Evolutionary conservation across 2,113 vertebrate species (phyloP).

Genomic region (Sinocyclocheilus grahami): DNA sequence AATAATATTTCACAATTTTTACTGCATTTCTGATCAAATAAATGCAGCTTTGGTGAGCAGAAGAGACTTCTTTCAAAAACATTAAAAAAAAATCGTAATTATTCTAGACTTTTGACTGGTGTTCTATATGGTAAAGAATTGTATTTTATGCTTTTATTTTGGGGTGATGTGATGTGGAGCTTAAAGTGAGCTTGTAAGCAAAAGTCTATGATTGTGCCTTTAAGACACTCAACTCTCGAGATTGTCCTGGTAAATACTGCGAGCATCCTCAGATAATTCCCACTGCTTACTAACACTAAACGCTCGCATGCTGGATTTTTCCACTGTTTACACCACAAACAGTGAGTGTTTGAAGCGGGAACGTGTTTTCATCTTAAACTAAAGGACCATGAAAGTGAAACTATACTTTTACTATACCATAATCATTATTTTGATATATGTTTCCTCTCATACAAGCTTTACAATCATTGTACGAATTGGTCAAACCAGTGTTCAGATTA

Average conservation of each 20-base stretch:
- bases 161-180: no score
- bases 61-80: no score
- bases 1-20: no score
- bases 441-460: neutral
- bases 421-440: neutral
- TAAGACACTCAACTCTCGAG: neutral
- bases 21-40: no score
- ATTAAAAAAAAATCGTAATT: no score
- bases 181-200: no score
- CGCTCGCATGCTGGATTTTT: neutral
- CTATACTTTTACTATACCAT: neutral
- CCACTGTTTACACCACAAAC: neutral
- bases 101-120: neutral
- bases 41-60: no score
- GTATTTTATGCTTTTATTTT: no score
- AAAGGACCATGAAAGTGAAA: neutral
- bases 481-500: neutral
- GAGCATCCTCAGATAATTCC: neutral
- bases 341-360: no score
- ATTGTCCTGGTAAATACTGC: neutral
- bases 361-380: constrained; percentile 16
- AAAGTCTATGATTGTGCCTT: no score
- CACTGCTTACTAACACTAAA: neutral
- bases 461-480: no score
- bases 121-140: neutral